Evolutionary conservation across 2,888 invertebrate species (phyloP), one percentile per base, ranked within the genome.

Genomic region (Campoplex nolae): DNA sequence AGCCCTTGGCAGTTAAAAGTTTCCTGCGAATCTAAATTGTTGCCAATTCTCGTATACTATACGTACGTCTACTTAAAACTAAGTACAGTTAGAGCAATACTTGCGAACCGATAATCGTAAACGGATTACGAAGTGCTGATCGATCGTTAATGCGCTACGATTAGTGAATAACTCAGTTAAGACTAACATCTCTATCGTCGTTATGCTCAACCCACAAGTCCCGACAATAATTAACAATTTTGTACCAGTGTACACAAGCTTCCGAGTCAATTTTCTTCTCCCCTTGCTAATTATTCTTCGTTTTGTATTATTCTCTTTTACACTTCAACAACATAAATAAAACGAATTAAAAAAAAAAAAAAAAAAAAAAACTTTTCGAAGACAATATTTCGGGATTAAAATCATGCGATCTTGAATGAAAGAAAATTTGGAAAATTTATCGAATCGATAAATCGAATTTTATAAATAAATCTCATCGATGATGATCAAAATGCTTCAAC

Each of bases 161-260:
- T 87, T 87, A 87, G 73, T 45, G 32, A 84, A 70, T 78, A 70
- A 84, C 84, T 82, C 48, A 62, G 51, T 84, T 82, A 70, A 62
- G 77, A 58, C 56, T 45, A 81, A 71, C 56, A 45, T 68, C 76
- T 71, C 54, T 71, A 58, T 68, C 48, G 35, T 62, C 45, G 54
- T 45, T 6, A 23, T n/a, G 9, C 56, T 56, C 35, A 32, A 1
- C 35, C 45, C 48, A 16, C 67, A 28, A 42, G 58, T 54, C 32
- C 9, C 62, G 42, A 56, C 67, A 77, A 77, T 80, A 42, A 56
- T 42, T 67, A 16, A 51, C 77, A 68, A 80, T 84, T 86, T 81
- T 38, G 48, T 68, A 51, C 67, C 45, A 42, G 54, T 13, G 28
- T 58, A 48, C 28, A 56, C 28, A 78, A 23, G n/a, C 68, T n/a